Base-by-base conservation (phyloP, 2,113 vertebrate genomes). In the human (Homo sapiens) region DNA sequence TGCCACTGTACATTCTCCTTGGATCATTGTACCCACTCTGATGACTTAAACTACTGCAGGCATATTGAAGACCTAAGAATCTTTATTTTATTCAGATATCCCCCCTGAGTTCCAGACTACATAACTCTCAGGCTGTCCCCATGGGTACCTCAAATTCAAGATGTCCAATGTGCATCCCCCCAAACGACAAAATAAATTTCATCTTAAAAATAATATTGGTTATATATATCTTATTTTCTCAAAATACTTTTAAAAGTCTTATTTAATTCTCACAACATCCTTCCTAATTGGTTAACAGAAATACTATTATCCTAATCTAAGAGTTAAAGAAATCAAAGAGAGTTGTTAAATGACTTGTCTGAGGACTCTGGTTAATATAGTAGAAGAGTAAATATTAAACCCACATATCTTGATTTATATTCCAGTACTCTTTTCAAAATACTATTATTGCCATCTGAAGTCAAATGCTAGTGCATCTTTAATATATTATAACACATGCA, bases 151-250 rank as follows among this genome's bases (percentile, higher is more conserved):
- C 43, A 70, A 73, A 76, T 70, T 45, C n/a, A 83, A 14, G 23
- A 22, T 50, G n/a, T 43, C 27, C 35, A 64, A 30, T 30, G 9
- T 57, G 75, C 13, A 79, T 89, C 0, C 38, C 35, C 11, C 52
- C 5, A 59, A 48, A 85, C 5, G 25, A 82, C 30, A 82, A 80
- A 93, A 72, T 95, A 3, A 8, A 88, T 90, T 89, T 87, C 13
- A 30, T 80, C 55, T 92, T 82, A 88, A 90, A 72, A 97, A 90
- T 45, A 83, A 83, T 89, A 55, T 73, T 73, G 92, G 30, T 18
- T 59, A 32, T 18, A 11, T n/a, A 14, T 70, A 82, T 90, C 73
- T 95, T 85, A 78, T 45, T 45, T 55, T 55, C 73, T 79, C 38
- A 40, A 75, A 90, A 35, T n/a, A 16, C 0, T 75, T 72, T 73